Conservation (phyloP, 2,888 invertebrate genomes). For the Erpobdella octoculata region DNA sequence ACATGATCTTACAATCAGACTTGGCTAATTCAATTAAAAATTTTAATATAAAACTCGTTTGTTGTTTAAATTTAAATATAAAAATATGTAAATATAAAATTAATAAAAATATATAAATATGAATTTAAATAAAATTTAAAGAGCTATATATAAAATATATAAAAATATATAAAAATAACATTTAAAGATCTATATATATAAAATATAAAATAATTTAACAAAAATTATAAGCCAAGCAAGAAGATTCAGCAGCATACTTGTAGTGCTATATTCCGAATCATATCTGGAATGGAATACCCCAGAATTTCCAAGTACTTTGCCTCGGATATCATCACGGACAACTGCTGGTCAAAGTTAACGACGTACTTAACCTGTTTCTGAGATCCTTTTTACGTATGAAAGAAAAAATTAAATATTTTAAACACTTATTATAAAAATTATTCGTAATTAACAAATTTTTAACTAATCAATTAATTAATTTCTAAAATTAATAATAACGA, state of each 20-base stretch:
- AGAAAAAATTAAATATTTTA: not conserved
- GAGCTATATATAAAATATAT: too few species aligned
- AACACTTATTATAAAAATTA: too few species aligned
- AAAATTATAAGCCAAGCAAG: too few species aligned
- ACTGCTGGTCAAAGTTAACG: conserved; percentile 52
- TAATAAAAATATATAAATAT: not conserved
- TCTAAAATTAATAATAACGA: not conserved
- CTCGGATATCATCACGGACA: conserved; percentile 54
- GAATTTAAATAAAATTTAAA: not conserved
- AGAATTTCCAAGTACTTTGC: conserved; percentile 54
- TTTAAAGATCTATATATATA: too few species aligned
- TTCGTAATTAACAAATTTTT: not conserved
- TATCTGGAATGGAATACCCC: conserved; percentile 52
- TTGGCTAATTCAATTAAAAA: not conserved
- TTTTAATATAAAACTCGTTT: not conserved
- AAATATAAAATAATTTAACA: too few species aligned
- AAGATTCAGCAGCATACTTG: too few species aligned
- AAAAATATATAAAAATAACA: too few species aligned
- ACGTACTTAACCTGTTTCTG: conserved; percentile 41
- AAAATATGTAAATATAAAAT: not conserved
- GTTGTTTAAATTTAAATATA: not conserved
- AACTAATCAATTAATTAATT: not conserved
- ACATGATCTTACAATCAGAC: too few species aligned
- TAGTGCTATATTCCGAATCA: conserved; percentile 54
- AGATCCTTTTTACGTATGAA: not conserved